phyloP scores from a whole-genome alignment of 2,888 invertebrate genomes.

The Schizaphis graminum region DNA sequence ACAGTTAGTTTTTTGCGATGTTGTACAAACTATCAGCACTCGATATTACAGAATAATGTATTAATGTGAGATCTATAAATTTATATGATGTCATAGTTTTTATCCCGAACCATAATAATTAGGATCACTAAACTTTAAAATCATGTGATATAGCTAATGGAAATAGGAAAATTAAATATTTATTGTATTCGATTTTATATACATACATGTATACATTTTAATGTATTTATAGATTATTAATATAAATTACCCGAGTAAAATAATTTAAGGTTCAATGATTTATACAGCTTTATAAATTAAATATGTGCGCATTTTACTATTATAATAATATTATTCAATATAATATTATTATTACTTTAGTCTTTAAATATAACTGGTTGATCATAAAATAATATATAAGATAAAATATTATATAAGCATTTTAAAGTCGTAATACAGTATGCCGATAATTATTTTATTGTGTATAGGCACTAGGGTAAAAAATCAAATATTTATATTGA shows the following conservation, averaged over 20 bases:
- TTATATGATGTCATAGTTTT: conserved; percentile 17
- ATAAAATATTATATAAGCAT: not conserved
- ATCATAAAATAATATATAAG: not conserved
- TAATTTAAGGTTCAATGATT: not conserved
- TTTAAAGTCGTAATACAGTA: not conserved
- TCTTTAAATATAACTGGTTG: not conserved
- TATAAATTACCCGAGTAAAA: not conserved
- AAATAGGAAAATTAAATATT: not conserved
- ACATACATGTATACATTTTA: not conserved
- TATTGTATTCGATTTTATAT: not conserved
- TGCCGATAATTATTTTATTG: not conserved
- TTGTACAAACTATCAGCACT: not conserved
- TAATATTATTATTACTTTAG: not conserved
- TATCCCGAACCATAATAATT: not conserved
- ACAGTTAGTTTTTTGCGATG: not conserved
- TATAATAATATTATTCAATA: not conserved
- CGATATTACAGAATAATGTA: not conserved
- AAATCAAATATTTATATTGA: not conserved
- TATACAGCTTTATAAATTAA: not conserved
- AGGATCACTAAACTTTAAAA: not conserved
- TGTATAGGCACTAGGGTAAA: not conserved
- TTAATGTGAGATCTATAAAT: not conserved
- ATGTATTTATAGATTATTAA: not conserved
- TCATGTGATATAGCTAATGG: not conserved
- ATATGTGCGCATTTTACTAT: not conserved